A percentile compares a stretch with the other conserved stretches of the same genome.
These are phyloP conservation scores for Phalera bucephala DNA, from an alignment of 2,888 invertebrate genomes.

Conservation along the genomic window DNA sequence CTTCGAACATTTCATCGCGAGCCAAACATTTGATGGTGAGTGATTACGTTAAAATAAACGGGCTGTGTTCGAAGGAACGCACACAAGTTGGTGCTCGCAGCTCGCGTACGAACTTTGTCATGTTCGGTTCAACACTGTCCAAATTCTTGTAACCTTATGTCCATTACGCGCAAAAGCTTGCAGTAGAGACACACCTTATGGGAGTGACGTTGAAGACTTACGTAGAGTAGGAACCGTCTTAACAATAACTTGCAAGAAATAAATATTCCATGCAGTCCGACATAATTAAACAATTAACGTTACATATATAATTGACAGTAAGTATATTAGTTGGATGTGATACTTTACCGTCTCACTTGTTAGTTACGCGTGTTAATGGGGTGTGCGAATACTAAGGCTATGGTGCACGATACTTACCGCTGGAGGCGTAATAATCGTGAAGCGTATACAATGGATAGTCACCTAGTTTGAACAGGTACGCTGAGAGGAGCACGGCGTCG, in stretches of 20 bases:
- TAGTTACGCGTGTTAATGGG: conserved; percentile 40
- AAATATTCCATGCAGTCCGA: conserved; percentile 9
- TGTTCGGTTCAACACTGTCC: no score
- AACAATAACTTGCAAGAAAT: no score
- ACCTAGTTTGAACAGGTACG: conserved; percentile 82
- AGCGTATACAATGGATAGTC: conserved; percentile 79
- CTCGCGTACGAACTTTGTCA: no score
- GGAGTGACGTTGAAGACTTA: not conserved
- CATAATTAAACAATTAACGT: conserved; percentile 16
- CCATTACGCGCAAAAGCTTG: no score
- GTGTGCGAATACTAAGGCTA: conserved; percentile 42
- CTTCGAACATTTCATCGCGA: no score
- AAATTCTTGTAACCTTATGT: no score
- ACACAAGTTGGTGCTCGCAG: no score
- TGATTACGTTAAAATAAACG: no score
- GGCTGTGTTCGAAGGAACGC: no score
- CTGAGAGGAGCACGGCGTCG: conserved; percentile 74
- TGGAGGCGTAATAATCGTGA: conserved; percentile 66
- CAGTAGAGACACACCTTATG: no score
- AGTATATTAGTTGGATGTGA: conserved; percentile 29
- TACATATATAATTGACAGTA: conserved; percentile 13
- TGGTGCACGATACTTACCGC: conserved; percentile 75
- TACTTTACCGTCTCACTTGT: conserved; percentile 35
- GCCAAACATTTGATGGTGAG: no score
- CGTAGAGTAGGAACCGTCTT: not conserved